Evolutionary conservation across 2,113 vertebrate species (phyloP).

Genomic region (Lamprotornis superbus): DNA sequence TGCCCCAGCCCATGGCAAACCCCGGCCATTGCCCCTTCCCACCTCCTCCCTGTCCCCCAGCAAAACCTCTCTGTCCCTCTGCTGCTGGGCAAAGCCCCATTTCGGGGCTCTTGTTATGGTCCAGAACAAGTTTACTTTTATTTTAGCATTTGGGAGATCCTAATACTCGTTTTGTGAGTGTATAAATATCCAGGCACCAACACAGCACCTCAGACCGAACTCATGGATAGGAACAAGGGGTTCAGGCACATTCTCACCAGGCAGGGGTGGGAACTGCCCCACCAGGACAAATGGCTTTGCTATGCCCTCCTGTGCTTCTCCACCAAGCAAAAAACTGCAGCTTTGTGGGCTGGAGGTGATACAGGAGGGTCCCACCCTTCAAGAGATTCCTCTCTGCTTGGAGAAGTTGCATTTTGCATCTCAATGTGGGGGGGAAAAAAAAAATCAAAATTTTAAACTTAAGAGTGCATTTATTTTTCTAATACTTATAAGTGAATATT

Average conservation of each 20-base stretch:
- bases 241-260: accelerated
- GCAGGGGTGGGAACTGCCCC: not conserved
- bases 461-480: not conserved
- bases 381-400: accelerated
- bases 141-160: not conserved
- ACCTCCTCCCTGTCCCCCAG: not conserved
- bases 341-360: not conserved
- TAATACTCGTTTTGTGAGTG: accelerated
- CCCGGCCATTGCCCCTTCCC: not conserved
- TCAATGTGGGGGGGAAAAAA: not conserved
- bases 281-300: not conserved
- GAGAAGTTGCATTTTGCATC: not conserved
- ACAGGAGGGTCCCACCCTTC: accelerated
- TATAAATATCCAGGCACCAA: not conserved
- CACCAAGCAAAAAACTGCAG: not conserved
- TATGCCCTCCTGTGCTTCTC: not conserved
- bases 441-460: not conserved
- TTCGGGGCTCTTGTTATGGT: not conserved
- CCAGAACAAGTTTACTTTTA: not conserved
- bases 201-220: not conserved
- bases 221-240: not conserved
- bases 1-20: not conserved
- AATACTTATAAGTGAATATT: not conserved
- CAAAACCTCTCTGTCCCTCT: not conserved
- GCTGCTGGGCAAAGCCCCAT: not conserved